Evolutionary conservation across 2,797 vertebrate genomes (phyloP).

Genomic region (Lacerta viridis): DNA sequence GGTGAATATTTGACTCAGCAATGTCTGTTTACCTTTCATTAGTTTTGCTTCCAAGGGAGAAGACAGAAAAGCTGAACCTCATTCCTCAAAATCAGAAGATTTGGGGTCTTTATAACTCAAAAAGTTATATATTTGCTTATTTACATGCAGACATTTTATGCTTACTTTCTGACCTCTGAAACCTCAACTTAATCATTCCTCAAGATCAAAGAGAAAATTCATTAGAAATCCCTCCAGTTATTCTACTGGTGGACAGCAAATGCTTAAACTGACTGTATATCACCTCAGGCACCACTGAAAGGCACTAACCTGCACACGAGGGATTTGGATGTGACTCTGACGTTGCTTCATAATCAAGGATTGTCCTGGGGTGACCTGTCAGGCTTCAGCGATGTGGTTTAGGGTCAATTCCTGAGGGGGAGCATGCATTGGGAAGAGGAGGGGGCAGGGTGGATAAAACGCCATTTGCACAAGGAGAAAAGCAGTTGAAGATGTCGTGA

Average conservation of each 20-base stretch:
- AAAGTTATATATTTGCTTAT: constrained; percentile 55
- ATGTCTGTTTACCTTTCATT: constrained; percentile 40
- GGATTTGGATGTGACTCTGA: constrained; percentile 59
- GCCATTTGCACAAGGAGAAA: constrained; percentile 49
- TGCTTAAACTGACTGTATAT: constrained; percentile 58
- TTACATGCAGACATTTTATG: constrained; percentile 60
- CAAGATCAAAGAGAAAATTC: constrained; percentile 60
- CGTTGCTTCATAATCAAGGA: constrained; percentile 63
- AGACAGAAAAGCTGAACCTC: not conserved
- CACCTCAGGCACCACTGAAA: constrained; percentile 71
- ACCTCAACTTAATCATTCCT: constrained; percentile 55
- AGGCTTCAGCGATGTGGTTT: constrained; percentile 44
- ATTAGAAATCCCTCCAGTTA: constrained; percentile 45
- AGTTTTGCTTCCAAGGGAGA: constrained; percentile 44
- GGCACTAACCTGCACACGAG: constrained; percentile 35
- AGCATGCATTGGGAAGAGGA: constrained; percentile 24
- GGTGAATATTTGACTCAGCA: constrained; percentile 39
- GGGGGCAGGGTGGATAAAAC: constrained; percentile 55
- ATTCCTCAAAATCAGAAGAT: constrained; percentile 33
- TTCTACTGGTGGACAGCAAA: constrained; percentile 41
- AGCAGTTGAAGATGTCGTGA: constrained; percentile 54
- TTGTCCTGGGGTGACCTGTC: constrained; percentile 50
- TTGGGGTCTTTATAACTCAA: constrained; percentile 41
- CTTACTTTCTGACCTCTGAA: constrained; percentile 41
- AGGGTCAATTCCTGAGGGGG: constrained; percentile 65